A percentile compares a stretch with the other conserved stretches of the same genome.
These are phyloP conservation scores for Ficedula albicollis DNA, from an alignment of 2,797 vertebrate species.

Conservation along the genomic window DNA sequence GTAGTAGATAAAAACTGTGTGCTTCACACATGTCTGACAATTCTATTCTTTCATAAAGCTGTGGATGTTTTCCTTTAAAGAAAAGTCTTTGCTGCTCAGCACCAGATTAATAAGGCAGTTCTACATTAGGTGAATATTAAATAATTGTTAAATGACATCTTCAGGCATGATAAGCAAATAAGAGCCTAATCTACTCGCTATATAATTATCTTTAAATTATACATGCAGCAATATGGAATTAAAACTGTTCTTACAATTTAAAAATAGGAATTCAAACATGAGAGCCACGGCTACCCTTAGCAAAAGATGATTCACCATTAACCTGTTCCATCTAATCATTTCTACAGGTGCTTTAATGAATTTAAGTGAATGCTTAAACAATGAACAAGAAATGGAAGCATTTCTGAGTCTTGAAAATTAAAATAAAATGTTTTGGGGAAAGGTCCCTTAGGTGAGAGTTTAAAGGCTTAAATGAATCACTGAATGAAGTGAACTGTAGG, in stretches of 20 bases:
- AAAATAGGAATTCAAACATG: slow-evolving; percentile 6
- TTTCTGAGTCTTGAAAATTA: background rate
- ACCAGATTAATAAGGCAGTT: background rate
- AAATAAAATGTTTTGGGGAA: background rate
- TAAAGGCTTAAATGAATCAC: background rate
- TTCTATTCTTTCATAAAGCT: background rate
- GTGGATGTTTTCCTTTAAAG: background rate
- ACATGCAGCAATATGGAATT: background rate
- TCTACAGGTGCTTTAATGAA: background rate
- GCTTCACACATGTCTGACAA: background rate
- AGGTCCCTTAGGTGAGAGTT: background rate
- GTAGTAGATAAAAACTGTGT: background rate
- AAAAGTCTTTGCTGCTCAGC: background rate
- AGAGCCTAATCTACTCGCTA: background rate
- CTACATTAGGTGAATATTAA: slow-evolving; percentile 23
- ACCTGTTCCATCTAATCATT: background rate
- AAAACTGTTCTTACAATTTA: background rate
- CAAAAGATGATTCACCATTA: background rate
- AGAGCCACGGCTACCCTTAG: background rate
- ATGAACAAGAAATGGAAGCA: background rate
- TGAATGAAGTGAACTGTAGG: background rate
- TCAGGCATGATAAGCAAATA: slow-evolving; percentile 30
- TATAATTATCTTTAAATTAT: slow-evolving; percentile 39
- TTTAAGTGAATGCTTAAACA: background rate
- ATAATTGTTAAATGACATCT: slow-evolving; percentile 33